phyloP scores from a whole-genome alignment of 2,113 vertebrate species.

The Rhegmatorhina hoffmannsi region DNA sequence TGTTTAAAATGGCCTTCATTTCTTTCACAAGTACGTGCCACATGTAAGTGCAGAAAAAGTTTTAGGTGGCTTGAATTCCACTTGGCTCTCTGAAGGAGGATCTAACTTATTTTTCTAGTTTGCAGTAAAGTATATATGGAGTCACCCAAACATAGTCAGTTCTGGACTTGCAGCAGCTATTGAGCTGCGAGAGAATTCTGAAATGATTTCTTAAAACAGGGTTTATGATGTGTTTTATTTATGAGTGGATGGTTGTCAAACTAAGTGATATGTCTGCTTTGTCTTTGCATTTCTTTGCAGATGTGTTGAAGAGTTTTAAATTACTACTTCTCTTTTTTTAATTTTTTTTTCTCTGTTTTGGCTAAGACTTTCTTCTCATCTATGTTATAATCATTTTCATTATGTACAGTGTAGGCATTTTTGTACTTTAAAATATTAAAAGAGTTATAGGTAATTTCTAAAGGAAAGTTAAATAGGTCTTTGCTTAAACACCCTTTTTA shows the following conservation, averaged over 20 bases:
- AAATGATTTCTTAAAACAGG: neutral
- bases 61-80: neutral
- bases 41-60: neutral
- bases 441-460: neutral
- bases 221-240: neutral
- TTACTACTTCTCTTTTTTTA: neutral
- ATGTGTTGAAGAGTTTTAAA: neutral
- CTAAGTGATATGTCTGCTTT: neutral
- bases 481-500: neutral
- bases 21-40: neutral
- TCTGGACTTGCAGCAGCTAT: neutral
- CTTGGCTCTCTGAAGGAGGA: neutral
- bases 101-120: neutral
- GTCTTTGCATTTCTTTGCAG: neutral
- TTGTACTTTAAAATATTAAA: neutral
- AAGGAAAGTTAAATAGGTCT: neutral
- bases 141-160: fast-evolving
- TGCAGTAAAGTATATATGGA: neutral
- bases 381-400: neutral
- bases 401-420: neutral
- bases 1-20: neutral
- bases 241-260: neutral
- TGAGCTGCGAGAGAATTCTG: neutral
- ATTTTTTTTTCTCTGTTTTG: neutral
- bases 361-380: neutral